Evolutionary conservation across 1,140 invertebrate species (phyloP), one percentile per base, ranked within the genome.

Genomic region (Drosophila prosaltans): DNA sequence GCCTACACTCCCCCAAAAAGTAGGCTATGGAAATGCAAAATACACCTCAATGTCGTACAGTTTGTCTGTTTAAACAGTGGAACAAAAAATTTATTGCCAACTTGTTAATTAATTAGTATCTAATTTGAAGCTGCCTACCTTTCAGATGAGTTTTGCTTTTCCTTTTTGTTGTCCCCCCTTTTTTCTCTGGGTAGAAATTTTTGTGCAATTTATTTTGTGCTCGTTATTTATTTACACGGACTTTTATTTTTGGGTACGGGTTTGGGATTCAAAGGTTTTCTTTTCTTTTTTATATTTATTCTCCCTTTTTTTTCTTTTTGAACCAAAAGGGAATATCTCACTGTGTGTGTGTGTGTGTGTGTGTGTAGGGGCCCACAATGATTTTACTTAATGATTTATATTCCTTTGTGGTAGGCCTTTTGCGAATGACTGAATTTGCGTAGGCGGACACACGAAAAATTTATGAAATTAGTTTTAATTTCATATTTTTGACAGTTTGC

Each of bases 91-190:
- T 59, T 39, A 59, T 59, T 59, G 57, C 57, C 57, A 59, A 59
- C 57, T 59, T 59, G 57, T 59, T 48, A 61, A 43, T 67, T 74
- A 77, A 77, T 74, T 70, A 63, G 43, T 40, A 21, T 54, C 16
- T 62, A 62, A 40, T 61, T 41, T 55, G 45, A 24, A 24, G 5
- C 55, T 68, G 58, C 30, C 21, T 51, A 51, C 45, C 45, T 51
- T 39, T 32, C 21, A 65, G 11, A 40, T 65, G 32, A 26, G 32
- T 40, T 39, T 65, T 39, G 45, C 32, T 59, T 59, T 59, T n/a
- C 21, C 6, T 24, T 32, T 36, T 59, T 1, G 16, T 16, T 4
- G 5, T 32, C 9, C 16, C 4, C 16, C 28, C 21, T 9, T 26
- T 26, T 59, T 21, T 24, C 30, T 39, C 16, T 24, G 8, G 8